Evolutionary conservation across 2,797 vertebrate species (phyloP), one percentile per base, ranked within the genome.

Genomic region (Sebastes dallii): DNA sequence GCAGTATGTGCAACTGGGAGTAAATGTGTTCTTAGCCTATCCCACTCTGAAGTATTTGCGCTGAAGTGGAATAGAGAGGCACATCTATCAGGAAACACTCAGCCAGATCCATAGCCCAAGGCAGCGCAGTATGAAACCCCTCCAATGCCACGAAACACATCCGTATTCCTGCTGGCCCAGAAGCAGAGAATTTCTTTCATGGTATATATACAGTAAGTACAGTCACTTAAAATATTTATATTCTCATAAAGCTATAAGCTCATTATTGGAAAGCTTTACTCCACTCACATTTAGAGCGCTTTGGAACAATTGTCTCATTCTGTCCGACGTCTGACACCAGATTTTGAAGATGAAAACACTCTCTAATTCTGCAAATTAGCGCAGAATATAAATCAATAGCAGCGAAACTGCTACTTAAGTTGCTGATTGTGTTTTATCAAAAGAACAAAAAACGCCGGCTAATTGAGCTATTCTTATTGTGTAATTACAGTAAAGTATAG

Each of bases 71-170:
- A 84, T 52, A 83, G 82, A 91, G 83, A 89, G 81, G 76, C 77
- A 93, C 88, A 93, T 92, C 91, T 88, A 90, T 92, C 91, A 92
- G 83, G 88, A 90, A 90, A 92, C 83, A 91, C 73, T 88, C 87
- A 80, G 81, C 72, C 83, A 86, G 86, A 90, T 86, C 87, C 82
- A 87, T 78, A 73, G 90, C 92, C 92, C 73, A 84, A 86, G 89
- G 91, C 88, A 68, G 59, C 56, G 71, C 68, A 75, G 72, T 83
- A 67, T 80, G 72, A 90, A 84, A 86, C 77, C 73, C 18, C 42
- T 80, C 71, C 81, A 85, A 30, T 50, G 77, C 77, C 84, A 84
- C 70, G 78, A 78, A 88, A 75, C 20, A 52, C 59, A 75, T 66
- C 66, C 71, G 66, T 67, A 65, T 67, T 85, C 72, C 71, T 84